Evolutionary conservation across 1,140 invertebrate genomes (phyloP).

Genomic region (Liolophura sinensis): DNA sequence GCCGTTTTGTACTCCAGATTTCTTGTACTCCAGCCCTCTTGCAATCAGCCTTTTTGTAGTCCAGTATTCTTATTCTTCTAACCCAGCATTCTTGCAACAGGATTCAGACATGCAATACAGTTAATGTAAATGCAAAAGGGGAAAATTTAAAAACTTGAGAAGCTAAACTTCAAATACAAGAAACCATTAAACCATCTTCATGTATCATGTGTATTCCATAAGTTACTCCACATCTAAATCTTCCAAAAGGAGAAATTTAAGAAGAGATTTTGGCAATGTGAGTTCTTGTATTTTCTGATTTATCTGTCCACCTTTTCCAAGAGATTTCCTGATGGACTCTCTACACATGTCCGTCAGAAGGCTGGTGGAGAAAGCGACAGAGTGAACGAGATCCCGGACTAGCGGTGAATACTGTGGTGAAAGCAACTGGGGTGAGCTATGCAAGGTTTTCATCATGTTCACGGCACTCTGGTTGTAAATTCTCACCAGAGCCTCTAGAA

Average conservation of each 20-base stretch:
- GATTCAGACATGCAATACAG: too few relatives aligned
- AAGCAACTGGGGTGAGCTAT: constrained; percentile 18
- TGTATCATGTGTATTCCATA: too few relatives aligned
- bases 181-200: too few relatives aligned
- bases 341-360: constrained; percentile 37
- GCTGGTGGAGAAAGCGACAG: constrained; percentile 23
- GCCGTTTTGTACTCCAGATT: too few relatives aligned
- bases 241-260: constrained; percentile 34
- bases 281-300: constrained; percentile 27
- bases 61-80: too few relatives aligned
- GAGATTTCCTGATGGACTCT: constrained; percentile 20
- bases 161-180: too few relatives aligned
- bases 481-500: constrained; percentile 37
- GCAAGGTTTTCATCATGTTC: constrained; percentile 26
- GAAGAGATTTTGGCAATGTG: constrained; percentile 34
- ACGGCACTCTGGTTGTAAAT: constrained; percentile 41
- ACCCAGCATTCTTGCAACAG: too few relatives aligned
- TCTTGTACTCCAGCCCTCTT: too few relatives aligned
- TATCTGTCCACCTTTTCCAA: constrained; percentile 20
- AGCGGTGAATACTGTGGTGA: constrained; percentile 13
- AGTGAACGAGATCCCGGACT: constrained; percentile 17
- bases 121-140: too few relatives aligned
- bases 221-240: constrained; percentile 24
- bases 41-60: too few relatives aligned
- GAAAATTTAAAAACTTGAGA: too few relatives aligned